Percentiles rank a stretch among this genome's conserved stretches.
These are phyloP conservation scores for Hucho hucho DNA, from an alignment of 2,113 vertebrate genomes.

Conservation along the genomic window DNA sequence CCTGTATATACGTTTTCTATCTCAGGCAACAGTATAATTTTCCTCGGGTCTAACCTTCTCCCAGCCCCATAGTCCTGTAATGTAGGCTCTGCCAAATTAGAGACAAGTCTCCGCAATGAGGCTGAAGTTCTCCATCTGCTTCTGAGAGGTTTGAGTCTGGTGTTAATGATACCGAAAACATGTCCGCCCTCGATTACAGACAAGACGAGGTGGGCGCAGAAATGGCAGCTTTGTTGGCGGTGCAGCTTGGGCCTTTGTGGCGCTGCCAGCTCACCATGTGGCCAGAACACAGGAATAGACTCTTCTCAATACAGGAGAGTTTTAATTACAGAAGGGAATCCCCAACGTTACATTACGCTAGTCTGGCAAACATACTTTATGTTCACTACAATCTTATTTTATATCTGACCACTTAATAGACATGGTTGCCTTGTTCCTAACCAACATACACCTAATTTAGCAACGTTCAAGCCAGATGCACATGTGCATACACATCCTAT, in stretches of 20 bases:
- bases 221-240: conserved; percentile 65
- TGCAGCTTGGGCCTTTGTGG: conserved; percentile 63
- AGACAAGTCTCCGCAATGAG: conserved; percentile 44
- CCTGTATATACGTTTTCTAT: conserved; percentile 26
- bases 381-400: conserved; percentile 40
- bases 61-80: conserved; percentile 60
- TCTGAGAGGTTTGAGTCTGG: conserved; percentile 62
- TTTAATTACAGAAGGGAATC: conserved; percentile 69
- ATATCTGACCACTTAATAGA: conserved; percentile 62
- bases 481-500: background rate
- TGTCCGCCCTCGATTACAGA: conserved; percentile 71
- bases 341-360: background rate
- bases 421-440: conserved; percentile 51
- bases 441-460: conserved; percentile 21
- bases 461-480: conserved; percentile 2
- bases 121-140: conserved; percentile 63
- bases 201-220: conserved; percentile 68
- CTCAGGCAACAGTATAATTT: conserved; percentile 39
- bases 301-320: conserved; percentile 52
- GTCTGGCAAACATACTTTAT: conserved; percentile 61
- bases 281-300: conserved; percentile 51
- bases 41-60: conserved; percentile 55
- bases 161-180: conserved; percentile 70
- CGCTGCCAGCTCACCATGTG: conserved; percentile 63
- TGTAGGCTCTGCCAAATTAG: conserved; percentile 64